Base-by-base conservation (phyloP, 2,888 invertebrate species). In the Seira musarum region DNA sequence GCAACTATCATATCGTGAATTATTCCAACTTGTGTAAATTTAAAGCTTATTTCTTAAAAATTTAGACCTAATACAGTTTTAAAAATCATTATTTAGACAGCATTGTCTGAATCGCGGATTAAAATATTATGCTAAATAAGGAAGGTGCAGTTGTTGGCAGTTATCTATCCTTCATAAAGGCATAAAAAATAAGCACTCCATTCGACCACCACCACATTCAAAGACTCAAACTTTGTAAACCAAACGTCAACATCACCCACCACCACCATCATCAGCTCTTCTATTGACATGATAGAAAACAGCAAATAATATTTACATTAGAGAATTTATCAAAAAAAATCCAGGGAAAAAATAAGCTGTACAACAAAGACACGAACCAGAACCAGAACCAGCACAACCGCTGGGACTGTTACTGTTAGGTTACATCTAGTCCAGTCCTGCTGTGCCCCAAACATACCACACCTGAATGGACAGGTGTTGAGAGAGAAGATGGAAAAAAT, bases 401-500 rank as follows among this genome's bases (percentile, higher is more conserved):
- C 30, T 49, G 49, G 49, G 15, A n/a, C 49, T 49, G 49, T 49
- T 49, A 49, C 49, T 49, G 3, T 49, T 49, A 49, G 6, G 17
- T 49, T 49, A 49, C 49, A 49, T 49, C 49, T 49, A 49, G 49
- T 49, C 49, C 49, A 49, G 49, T 49, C 49, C 49, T 49, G 49
- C 49, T 49, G 49, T 49, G 49, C 15, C 6, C 25, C 30, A 17
- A 2, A 19, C n/a, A 35, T 21, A 17, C 53, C 77, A 67, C 82
- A 84, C 84, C 83, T 84, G 84, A 84, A 66, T 67, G 53, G 83
- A 84, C 84, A 84, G 84, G 82, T 84, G 84, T 82, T 80, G 77
- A 74, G 65, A 82, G 70, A 80, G 80, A 81, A 73, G 81, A 80
- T 82, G 66, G 61, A 53, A 73, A 71, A 75, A 64, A 63, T 53